Evolutionary conservation across 2,113 vertebrate species (phyloP).

Genomic region (Anoura caudifer): DNA sequence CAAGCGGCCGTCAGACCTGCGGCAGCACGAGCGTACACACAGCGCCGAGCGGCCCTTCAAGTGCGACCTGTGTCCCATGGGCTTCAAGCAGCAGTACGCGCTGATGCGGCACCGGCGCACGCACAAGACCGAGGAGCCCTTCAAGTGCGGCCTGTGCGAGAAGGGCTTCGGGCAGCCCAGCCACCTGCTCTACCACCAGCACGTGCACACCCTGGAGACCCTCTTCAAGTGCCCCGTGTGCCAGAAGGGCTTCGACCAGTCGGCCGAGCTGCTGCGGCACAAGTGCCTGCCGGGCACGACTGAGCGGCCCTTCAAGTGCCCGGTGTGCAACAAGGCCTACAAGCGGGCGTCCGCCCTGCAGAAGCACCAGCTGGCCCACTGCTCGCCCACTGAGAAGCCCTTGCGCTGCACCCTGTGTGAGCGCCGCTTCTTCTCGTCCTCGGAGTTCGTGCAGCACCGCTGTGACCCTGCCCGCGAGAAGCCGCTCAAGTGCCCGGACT

Average conservation of each 20-base stretch:
- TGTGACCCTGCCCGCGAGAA: conserved; percentile 95
- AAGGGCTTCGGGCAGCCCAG: conserved; percentile 97
- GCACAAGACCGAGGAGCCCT: conserved; percentile 89
- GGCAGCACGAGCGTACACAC: conserved; percentile 96
- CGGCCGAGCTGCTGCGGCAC: conserved; percentile 94
- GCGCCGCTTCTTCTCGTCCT: conserved; percentile 96
- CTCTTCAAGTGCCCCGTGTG: conserved; percentile 97
- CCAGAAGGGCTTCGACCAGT: conserved; percentile 98
- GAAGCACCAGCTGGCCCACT: conserved; percentile 95
- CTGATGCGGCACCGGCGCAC: conserved; percentile 95
- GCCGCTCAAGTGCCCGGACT: conserved; percentile 95
- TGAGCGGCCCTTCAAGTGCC: conserved; percentile 95
- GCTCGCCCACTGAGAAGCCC: conserved; percentile 93
- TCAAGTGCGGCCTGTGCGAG: conserved; percentile 97
- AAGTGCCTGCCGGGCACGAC: conserved; percentile 90
- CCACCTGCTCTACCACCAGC: conserved; percentile 97
- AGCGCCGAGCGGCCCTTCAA: conserved; percentile 98
- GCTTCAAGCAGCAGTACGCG: conserved; percentile 97
- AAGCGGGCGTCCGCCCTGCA: conserved; percentile 95
- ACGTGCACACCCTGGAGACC: conserved; percentile 96
- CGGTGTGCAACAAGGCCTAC: conserved; percentile 95
- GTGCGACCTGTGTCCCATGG: conserved; percentile 98
- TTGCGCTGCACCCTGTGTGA: conserved; percentile 96
- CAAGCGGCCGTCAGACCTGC: conserved; percentile 94
- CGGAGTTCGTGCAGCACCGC: conserved; percentile 96